Evolutionary conservation across 2,797 vertebrate genomes (phyloP).

Genomic region (Coccyzus lansbergi): DNA sequence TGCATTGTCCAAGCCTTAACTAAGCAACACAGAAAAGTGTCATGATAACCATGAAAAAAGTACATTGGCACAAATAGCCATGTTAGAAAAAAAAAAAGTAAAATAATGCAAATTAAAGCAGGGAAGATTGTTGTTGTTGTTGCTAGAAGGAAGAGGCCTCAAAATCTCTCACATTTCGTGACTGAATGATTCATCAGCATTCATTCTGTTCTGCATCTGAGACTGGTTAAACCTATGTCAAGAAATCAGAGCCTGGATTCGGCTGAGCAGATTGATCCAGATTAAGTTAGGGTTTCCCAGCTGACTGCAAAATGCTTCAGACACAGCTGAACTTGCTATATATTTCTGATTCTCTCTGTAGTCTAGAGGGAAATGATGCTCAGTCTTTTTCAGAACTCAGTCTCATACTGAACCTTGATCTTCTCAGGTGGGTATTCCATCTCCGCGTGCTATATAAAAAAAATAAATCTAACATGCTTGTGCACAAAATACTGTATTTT

Average conservation of each 20-base stretch:
- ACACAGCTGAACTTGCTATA: background rate
- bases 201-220: background rate
- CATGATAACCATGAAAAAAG: background rate
- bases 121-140: fast-evolving
- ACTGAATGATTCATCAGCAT: background rate
- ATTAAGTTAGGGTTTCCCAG: background rate
- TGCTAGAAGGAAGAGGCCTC: background rate
- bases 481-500: background rate
- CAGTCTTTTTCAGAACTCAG: background rate
- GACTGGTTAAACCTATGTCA: background rate
- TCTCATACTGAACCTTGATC: background rate
- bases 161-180: background rate
- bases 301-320: background rate
- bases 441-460: background rate
- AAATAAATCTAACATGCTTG: background rate
- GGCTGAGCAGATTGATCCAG: background rate
- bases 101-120: background rate
- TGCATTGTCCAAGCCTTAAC: background rate
- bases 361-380: background rate
- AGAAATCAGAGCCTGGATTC: background rate
- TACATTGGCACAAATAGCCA: background rate
- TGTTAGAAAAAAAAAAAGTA: background rate
- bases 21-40: background rate
- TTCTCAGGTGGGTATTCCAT: background rate
- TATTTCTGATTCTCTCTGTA: background rate